Evolutionary conservation across 2,888 invertebrate species (phyloP).

Genomic region (Diaperis boleti): DNA sequence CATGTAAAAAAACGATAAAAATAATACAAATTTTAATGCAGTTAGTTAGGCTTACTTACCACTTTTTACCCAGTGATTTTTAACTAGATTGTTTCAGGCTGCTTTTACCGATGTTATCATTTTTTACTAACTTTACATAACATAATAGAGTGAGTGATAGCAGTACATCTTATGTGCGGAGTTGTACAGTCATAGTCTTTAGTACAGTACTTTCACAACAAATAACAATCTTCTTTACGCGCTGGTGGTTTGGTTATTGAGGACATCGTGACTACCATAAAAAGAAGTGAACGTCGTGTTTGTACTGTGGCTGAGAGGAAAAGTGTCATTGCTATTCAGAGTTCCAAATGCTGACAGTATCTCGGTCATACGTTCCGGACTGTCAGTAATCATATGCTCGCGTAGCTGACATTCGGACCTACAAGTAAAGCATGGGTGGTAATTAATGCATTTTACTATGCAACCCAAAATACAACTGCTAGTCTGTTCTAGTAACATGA

Average conservation of each 20-base stretch:
- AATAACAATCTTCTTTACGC: constrained; percentile 48
- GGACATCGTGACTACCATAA: constrained; percentile 67
- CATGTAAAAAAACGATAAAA: too few relatives aligned
- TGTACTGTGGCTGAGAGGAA: constrained; percentile 68
- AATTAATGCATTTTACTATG: too few relatives aligned
- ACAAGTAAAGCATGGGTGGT: too few relatives aligned
- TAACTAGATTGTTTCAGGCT: too few relatives aligned
- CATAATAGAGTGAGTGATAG: too few relatives aligned
- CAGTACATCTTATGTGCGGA: not conserved
- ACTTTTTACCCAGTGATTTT: too few relatives aligned
- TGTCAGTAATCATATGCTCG: constrained; percentile 62
- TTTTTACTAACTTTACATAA: too few relatives aligned
- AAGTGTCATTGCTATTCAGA: constrained; percentile 66
- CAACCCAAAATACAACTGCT: too few relatives aligned
- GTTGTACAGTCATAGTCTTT: not conserved
- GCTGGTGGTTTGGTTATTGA: constrained; percentile 56
- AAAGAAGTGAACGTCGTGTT: constrained; percentile 71
- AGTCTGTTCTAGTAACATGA: too few relatives aligned
- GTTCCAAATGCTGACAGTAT: constrained; percentile 65
- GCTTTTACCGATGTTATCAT: too few relatives aligned
- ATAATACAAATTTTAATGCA: too few relatives aligned
- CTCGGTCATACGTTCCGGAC: constrained; percentile 64
- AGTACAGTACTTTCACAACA: not conserved
- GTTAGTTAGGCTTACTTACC: too few relatives aligned
- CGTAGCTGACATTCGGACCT: constrained; percentile 61